Base-by-base conservation (phyloP, 30 jellyfish, hydroid and myxozoan species). In the Pseudorhiza aurosa region DNA sequence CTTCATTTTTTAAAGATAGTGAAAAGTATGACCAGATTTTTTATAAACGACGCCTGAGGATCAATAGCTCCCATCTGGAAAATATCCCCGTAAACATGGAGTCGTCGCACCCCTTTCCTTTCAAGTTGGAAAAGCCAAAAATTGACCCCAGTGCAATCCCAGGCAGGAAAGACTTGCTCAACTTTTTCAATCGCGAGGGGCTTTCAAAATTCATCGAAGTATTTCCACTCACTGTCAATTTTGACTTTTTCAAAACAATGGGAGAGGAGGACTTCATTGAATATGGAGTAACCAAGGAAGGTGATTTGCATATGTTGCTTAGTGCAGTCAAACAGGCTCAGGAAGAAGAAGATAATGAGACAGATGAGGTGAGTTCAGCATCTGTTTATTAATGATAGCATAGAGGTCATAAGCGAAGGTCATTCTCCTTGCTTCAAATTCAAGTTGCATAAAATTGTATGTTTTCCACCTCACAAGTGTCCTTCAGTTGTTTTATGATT, bases 181-280 rank as follows among this genome's bases (percentile, higher is more conserved):
- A 87, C 8, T 92, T 77, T 60, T 92, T 92, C 60, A 49, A 74
- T 24, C 88, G 96, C 33, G 71, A 83, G 21, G 43, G 80, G 0
- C 56, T 92, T 18, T 46, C 79, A 3, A 77, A 80, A 32, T 85
- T 56, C 56, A 69, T 92, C 15, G 98, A 92, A 40, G 88, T 85
- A 6, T 92, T 92, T 36, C 96, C 96, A 0, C 70, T 39, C 58
- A 92, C 95, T 17, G 96, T 92, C 18, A 79, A 72, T 83, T 85
- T 92, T 74, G 96, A 78, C 46, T 92, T 49, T 58, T 92, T 92
- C 87, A 83, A 85, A 57, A 92, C 98, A 0, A 92, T 92, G 98
- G 88, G 87, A 24, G 98, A 85, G 58, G 98, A 92, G 28, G 98
- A 92, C 75, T 92, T 92, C 73, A 56, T 25, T 36, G 98, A 92